These are phyloP conservation scores for Poeciliopsis presidionis DNA, from an alignment of 2,797 vertebrate genomes.

Conservation along the genomic window DNA sequence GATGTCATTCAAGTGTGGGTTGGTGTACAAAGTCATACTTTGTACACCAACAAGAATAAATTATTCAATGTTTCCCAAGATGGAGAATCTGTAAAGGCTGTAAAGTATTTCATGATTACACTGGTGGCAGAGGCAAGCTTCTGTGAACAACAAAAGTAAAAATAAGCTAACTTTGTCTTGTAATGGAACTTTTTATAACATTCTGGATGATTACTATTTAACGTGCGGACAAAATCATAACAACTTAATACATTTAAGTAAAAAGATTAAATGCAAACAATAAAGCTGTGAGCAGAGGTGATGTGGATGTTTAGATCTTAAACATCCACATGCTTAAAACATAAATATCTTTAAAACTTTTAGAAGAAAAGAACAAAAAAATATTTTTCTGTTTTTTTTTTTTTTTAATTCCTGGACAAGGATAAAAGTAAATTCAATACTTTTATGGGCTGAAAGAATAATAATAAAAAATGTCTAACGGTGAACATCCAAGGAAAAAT, in stretches of 20 bases:
- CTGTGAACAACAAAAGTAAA: conserved; percentile 1
- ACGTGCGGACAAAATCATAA: background rate
- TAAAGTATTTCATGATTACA: conserved; percentile 37
- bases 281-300: conserved; percentile 30
- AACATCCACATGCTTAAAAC: no score
- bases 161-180: background rate
- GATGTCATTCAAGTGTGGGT: background rate
- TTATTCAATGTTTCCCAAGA: conserved; percentile 46
- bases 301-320: conserved; percentile 57
- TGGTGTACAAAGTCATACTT: background rate
- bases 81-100: conserved; percentile 26
- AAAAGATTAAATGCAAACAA: conserved; percentile 10
- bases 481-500: background rate
- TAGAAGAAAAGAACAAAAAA: background rate
- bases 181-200: conserved; percentile 8
- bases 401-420: background rate
- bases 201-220: conserved; percentile 4
- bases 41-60: conserved; percentile 20
- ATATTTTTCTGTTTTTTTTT: background rate
- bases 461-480: background rate
- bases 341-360: background rate
- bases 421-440: background rate
- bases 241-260: background rate
- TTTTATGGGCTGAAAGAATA: background rate
- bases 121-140: conserved; percentile 23